Percentiles rank a stretch among this genome's conserved stretches.
These are phyloP conservation scores for Agapornis canus DNA, from an alignment of 2,797 vertebrate genomes.

Conservation along the genomic window DNA sequence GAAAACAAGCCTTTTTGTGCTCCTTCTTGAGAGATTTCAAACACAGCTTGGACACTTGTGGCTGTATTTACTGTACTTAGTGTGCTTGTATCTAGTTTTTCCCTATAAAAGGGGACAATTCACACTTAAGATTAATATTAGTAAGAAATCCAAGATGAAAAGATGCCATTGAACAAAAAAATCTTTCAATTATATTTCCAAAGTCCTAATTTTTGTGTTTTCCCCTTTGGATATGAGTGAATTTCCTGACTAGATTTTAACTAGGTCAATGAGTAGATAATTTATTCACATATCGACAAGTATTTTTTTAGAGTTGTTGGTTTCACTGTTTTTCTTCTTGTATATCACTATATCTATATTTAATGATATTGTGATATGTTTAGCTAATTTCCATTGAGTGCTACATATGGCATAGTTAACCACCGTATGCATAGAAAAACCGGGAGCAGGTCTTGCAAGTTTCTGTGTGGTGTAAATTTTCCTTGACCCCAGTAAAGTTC, in stretches of 20 bases:
- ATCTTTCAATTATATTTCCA: background rate
- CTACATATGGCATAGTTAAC: background rate
- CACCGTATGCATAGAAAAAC: background rate
- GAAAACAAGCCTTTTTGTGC: background rate
- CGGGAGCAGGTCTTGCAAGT: background rate
- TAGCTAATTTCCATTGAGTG: background rate
- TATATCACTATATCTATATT: background rate
- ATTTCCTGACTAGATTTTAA: background rate
- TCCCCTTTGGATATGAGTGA: background rate
- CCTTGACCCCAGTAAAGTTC: background rate
- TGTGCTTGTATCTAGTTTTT: background rate
- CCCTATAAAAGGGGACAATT: background rate
- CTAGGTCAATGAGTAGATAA: constrained; percentile 16
- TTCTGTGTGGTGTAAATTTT: background rate
- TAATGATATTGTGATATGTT: background rate
- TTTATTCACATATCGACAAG: background rate
- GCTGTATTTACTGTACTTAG: background rate
- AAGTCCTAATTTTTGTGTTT: background rate
- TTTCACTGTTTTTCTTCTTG: background rate
- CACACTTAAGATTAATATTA: background rate
- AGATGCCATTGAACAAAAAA: background rate
- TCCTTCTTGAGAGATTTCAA: background rate
- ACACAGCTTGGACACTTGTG: background rate
- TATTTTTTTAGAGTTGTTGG: background rate
- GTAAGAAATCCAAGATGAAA: background rate